phyloP scores from a whole-genome alignment of 2,797 vertebrate species.

The Podarcis siculus region DNA sequence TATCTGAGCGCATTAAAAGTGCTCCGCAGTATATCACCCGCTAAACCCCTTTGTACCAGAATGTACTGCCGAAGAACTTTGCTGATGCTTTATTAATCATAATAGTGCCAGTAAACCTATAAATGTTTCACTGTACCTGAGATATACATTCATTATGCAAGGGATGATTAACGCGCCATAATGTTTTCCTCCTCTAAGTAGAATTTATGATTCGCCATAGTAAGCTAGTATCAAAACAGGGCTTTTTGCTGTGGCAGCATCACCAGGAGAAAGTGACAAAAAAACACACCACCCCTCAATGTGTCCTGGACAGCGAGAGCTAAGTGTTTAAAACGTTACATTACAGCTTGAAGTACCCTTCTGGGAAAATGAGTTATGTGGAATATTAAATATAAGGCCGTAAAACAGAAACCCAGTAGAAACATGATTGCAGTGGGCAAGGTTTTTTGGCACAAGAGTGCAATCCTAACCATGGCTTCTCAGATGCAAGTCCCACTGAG shows the following conservation, averaged over 20 bases:
- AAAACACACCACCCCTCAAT: neutral
- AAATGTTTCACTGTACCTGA: conserved; percentile 58
- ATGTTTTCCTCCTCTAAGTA: conserved; percentile 44
- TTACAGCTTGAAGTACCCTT: neutral
- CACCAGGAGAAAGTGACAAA: neutral
- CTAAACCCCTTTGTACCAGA: conserved; percentile 45
- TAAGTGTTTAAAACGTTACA: conserved; percentile 5
- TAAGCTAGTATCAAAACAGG: conserved; percentile 33
- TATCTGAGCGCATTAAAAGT: conserved; percentile 38
- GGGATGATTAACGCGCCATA: conserved; percentile 58
- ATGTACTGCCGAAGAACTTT: conserved; percentile 40
- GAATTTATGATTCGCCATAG: conserved; percentile 55
- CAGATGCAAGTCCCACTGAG: too few relatives aligned
- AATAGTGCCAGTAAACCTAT: conserved; percentile 51
- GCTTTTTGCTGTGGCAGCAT: neutral
- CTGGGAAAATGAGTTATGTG: conserved; percentile 21
- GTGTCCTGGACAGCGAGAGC: neutral
- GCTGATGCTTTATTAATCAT: conserved; percentile 57
- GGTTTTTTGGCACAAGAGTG: neutral
- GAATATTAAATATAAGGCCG: conserved; percentile 1
- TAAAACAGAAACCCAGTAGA: neutral
- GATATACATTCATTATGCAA: conserved; percentile 54
- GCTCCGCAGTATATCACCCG: conserved; percentile 24
- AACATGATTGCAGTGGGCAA: neutral
- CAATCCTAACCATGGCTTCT: too few relatives aligned